These are phyloP conservation scores for Neodontobutis hainanensis DNA, from an alignment of 2,113 vertebrate genomes.

Conservation along the genomic window DNA sequence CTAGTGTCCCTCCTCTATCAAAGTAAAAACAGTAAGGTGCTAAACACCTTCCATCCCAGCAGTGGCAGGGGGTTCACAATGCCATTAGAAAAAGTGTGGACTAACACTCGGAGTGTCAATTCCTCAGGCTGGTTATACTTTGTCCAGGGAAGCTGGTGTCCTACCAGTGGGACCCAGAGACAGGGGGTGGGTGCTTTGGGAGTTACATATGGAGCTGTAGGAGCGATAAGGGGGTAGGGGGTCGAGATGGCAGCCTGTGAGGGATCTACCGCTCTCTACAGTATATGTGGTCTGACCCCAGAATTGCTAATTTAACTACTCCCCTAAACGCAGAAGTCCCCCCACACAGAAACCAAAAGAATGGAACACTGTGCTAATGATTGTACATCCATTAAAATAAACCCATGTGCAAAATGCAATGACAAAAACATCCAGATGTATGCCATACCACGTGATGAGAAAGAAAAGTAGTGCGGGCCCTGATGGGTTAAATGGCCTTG, in stretches of 20 bases:
- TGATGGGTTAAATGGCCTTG: conserved; percentile 77
- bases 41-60: conserved; percentile 79
- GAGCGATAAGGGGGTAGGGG: conserved; percentile 25
- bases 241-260: conserved; percentile 19
- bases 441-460: conserved; percentile 27
- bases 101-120: conserved; percentile 66
- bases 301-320: conserved; percentile 53
- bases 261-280: conserved; percentile 23
- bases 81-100: conserved; percentile 74
- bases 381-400: conserved; percentile 22
- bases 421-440: conserved; percentile 37
- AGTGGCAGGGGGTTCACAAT: conserved; percentile 71
- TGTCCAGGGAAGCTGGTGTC: conserved; percentile 52
- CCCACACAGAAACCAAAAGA: conserved; percentile 54
- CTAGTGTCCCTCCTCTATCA: conserved; percentile 69
- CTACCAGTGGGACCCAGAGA: conserved; percentile 44
- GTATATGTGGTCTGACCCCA: conserved; percentile 54
- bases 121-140: conserved; percentile 71
- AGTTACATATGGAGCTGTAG: conserved; percentile 49
- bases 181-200: conserved; percentile 42
- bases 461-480: conserved; percentile 66
- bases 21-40: conserved; percentile 78
- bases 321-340: conserved; percentile 36
- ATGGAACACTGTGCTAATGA: conserved; percentile 37
- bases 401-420: conserved; percentile 17